A percentile compares a stretch with the other conserved stretches of the same genome.
Conservation (phyloP, 2,888 invertebrate species). For the Nephrocerus scutellatus region DNA sequence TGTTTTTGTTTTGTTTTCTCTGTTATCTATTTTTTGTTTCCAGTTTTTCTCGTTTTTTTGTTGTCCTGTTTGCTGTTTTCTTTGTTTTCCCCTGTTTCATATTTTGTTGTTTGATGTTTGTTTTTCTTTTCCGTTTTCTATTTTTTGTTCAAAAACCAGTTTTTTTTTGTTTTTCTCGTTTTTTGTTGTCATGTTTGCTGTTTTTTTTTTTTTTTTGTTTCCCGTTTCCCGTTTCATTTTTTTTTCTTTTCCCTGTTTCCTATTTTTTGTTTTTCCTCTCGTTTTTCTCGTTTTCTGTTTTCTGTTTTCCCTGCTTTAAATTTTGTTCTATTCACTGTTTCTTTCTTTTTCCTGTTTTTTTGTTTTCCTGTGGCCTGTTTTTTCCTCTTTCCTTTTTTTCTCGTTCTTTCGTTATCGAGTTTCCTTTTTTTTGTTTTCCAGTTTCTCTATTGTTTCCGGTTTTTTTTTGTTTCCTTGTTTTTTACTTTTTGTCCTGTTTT, state of each 20-base stretch:
- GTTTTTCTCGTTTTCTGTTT: neutral
- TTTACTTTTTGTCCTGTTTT: conserved; percentile 8
- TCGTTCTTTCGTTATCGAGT: conserved; percentile 3
- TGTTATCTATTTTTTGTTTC: conserved; percentile 4
- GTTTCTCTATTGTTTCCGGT: neutral
- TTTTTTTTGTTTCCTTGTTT: conserved; percentile 17
- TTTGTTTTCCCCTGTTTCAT: no score
- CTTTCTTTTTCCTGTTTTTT: neutral
- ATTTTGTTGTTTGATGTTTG: conserved; percentile 9
- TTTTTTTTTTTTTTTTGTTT: conserved; percentile 8
- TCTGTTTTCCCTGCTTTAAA: neutral
- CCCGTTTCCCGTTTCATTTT: neutral
- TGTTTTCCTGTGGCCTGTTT: conserved; percentile 1
- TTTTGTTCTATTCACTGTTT: conserved; percentile 4
- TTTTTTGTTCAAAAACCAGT: conserved; percentile 6
- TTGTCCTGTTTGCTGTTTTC: no score
- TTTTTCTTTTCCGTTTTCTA: conserved; percentile 9
- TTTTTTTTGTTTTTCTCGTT: conserved; percentile 8
- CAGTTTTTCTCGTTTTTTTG: no score
- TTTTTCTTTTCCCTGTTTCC: conserved; percentile 3
- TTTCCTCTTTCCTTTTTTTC: conserved; percentile 7
- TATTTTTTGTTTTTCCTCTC: conserved; percentile 3
- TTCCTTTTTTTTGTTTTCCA: conserved; percentile 5
- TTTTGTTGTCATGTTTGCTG: conserved; percentile 10
- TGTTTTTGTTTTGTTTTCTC: conserved; percentile 10